These are phyloP conservation scores for Limnephilus rhombicus DNA, from an alignment of 2,888 invertebrate species.

Conservation along the genomic window DNA sequence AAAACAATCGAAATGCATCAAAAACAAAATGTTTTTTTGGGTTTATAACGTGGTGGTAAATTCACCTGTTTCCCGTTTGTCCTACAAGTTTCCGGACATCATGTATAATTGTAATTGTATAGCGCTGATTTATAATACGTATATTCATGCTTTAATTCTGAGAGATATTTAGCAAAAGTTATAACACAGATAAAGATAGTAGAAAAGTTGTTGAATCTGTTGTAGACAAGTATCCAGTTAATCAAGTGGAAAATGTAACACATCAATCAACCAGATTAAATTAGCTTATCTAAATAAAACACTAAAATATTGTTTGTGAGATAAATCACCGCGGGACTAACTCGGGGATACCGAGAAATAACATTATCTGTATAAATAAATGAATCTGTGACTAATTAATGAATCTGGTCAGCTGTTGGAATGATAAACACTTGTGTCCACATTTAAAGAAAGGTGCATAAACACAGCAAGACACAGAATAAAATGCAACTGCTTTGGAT, in stretches of 20 bases:
- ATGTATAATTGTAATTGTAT: too few species aligned
- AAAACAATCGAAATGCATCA: too few species aligned
- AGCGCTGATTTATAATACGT: too few species aligned
- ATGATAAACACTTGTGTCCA: neutral
- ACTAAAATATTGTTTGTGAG: neutral
- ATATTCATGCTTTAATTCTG: too few species aligned
- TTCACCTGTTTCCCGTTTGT: too few species aligned
- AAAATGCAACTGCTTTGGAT: neutral
- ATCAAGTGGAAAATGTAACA: neutral
- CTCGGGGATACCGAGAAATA: neutral
- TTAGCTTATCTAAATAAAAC: neutral
- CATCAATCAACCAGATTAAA: neutral
- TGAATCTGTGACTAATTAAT: neutral
- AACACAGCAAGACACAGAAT: neutral
- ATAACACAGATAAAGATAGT: too few species aligned
- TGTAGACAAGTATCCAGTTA: neutral
- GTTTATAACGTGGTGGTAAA: too few species aligned
- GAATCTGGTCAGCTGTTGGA: neutral
- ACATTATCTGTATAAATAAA: neutral
- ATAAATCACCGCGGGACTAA: neutral
- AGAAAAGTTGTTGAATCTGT: too few species aligned
- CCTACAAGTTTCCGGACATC: too few species aligned
- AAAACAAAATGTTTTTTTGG: too few species aligned
- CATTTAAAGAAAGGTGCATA: neutral
- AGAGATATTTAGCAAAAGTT: too few species aligned